These are phyloP conservation scores for Amblyjoppa proteus DNA, from an alignment of 2,888 invertebrate species.

Conservation along the genomic window DNA sequence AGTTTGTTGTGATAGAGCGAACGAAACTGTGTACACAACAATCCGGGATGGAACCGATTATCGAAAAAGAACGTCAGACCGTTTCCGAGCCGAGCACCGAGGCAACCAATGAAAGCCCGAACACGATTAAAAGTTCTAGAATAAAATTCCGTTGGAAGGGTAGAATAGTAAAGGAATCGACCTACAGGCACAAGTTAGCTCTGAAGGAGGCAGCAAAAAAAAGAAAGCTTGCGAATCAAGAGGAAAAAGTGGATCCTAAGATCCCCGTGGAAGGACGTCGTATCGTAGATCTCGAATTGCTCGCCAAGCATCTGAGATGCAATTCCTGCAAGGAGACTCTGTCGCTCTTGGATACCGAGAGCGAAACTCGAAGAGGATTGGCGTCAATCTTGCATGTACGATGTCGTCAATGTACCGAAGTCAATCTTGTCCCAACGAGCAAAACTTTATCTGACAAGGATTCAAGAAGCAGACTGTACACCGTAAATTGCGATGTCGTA, in stretches of 20 bases:
- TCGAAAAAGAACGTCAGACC: neutral
- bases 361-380: slow-evolving; percentile 45
- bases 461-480: slow-evolving; percentile 8
- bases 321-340: slow-evolving; percentile 44
- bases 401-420: slow-evolving; percentile 21
- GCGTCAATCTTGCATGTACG: slow-evolving; percentile 42
- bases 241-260: neutral
- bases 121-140: slow-evolving; percentile 2
- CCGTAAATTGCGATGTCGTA: slow-evolving; percentile 8
- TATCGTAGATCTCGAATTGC: slow-evolving; percentile 34
- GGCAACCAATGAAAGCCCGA: neutral
- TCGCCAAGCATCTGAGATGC: slow-evolving; percentile 45
- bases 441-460: neutral
- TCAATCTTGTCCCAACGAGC: slow-evolving; percentile 20
- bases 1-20: neutral
- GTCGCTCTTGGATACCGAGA: slow-evolving; percentile 36
- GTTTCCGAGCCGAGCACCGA: neutral
- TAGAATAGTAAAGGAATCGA: slow-evolving; percentile 46
- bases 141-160: slow-evolving; percentile 53
- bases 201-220: neutral
- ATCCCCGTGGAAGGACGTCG: slow-evolving; percentile 36
- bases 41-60: neutral
- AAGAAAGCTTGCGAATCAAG: slow-evolving; percentile 9
- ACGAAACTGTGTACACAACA: neutral
- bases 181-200: slow-evolving; percentile 19